Base-by-base conservation (phyloP, 2,888 invertebrate species). In the Slavum lentiscoides region DNA sequence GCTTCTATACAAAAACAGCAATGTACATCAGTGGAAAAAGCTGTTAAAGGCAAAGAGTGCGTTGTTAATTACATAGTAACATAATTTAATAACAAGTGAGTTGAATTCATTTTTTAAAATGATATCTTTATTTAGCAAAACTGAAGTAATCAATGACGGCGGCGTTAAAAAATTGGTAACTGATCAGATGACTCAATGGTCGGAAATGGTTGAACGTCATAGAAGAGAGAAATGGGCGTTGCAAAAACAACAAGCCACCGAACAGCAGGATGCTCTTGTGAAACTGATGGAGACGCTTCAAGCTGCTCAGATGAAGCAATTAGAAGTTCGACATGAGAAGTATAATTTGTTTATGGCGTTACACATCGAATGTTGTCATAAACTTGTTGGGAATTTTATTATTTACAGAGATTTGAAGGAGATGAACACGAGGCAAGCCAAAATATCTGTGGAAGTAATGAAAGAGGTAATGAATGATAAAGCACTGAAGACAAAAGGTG, bases 401-500 rank as follows among this genome's bases (percentile, higher is more conserved):
- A 64, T 74, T 83, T 74, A 83, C 86, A 93, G 95, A 83, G 98
- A 98, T 86, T 91, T 95, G 85, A 99, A 98, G 87, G 98, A 98
- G 83, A 91, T 99, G 91, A 97, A 97, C 86, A 90, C 92, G 9
- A 91, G 93, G 80, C 99, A 99, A 88, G 97, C 98, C 7, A 97
- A 97, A 88, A 92, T 94, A 85, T 97, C 97, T 73, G 96, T 99
- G 84, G 99, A 99, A 87, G 97, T 98, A 30, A 95, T 95, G 86
- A 95, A 95, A 88, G 96, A 95, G 86, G 97, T 99, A 68, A 92
- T 93, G 86, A 95, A 94, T 87, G 99, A 99, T 87, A 98, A 98
- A 88, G 94, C 95, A 0, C 89, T 99, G 81, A 94, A 97, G 87
- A 98, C 97, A 82, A 97, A 98, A 85, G 96, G 96, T 83, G 99